A percentile compares a stretch with the other conserved stretches of the same genome.
Conservation (phyloP, 2,113 vertebrate genomes). For the Herpetotheres cachinnans region DNA sequence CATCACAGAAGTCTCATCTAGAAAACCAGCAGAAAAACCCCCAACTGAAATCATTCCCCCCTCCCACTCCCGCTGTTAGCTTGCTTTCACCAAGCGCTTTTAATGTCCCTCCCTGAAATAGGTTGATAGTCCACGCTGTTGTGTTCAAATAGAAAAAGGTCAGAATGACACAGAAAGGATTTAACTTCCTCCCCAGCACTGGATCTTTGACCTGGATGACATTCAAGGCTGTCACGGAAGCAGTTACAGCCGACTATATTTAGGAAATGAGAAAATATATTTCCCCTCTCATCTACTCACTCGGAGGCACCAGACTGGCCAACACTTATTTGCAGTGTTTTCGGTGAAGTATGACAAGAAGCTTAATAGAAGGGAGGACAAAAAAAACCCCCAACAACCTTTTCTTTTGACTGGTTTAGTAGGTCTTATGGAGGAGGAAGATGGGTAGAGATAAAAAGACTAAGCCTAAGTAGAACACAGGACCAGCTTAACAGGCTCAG, state of each 20-base stretch:
- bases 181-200: neutral
- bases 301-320: neutral
- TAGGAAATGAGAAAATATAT: neutral
- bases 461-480: slow-evolving; percentile 11
- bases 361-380: neutral
- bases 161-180: slow-evolving; percentile 1
- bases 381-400: neutral
- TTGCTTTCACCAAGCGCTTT: neutral
- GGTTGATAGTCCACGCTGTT: neutral
- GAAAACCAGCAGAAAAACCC: neutral
- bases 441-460: slow-evolving; percentile 16
- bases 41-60: neutral
- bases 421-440: neutral
- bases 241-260: neutral
- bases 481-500: slow-evolving; percentile 38
- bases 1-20: neutral
- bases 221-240: slow-evolving; percentile 1
- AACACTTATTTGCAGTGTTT: neutral
- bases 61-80: neutral
- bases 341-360: neutral
- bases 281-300: neutral
- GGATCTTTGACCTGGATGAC: neutral
- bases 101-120: neutral
- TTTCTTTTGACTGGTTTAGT: neutral
- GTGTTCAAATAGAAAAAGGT: neutral